A percentile compares a stretch with the other conserved stretches of the same genome.
Conservation (phyloP, 2,888 invertebrate genomes). For the Cephalotes varians region DNA sequence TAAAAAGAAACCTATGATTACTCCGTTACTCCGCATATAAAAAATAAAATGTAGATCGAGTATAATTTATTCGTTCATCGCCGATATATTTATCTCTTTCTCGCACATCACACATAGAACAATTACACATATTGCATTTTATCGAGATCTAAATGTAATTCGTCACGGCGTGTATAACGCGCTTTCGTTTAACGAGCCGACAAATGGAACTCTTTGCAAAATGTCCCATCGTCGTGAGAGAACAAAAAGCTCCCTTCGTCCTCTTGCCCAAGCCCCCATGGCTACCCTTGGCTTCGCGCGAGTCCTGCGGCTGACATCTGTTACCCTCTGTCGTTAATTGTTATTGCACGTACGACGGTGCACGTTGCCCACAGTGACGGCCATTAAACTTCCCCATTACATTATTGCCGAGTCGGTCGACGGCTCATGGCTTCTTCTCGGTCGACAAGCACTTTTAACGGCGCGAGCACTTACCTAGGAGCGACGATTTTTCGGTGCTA, state of each 20-base stretch:
- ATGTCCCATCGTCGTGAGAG: slow-evolving; percentile 42
- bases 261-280: neutral
- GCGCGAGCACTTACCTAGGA: slow-evolving; percentile 2
- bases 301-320: slow-evolving; percentile 56
- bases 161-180: slow-evolving; percentile 30
- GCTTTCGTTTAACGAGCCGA: slow-evolving; percentile 59
- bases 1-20: no score
- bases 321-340: slow-evolving; percentile 65
- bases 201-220: slow-evolving; percentile 55
- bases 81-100: neutral
- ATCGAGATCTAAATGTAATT: slow-evolving; percentile 16
- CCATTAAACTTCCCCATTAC: slow-evolving; percentile 59
- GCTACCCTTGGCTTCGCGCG: slow-evolving; percentile 8
- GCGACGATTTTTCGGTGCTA: slow-evolving; percentile 23
- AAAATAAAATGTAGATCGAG: neutral
- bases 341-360: slow-evolving; percentile 58
- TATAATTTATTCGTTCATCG: neutral
- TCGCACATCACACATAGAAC: neutral
- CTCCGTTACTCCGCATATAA: neutral
- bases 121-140: slow-evolving; percentile 13
- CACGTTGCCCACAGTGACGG: slow-evolving; percentile 47
- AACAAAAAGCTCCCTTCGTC: slow-evolving; percentile 54
- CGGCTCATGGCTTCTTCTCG: slow-evolving; percentile 10
- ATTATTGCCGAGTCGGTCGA: slow-evolving; percentile 34
- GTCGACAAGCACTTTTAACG: slow-evolving; percentile 27